These are phyloP conservation scores for Steinernema hermaphroditum DNA, from an alignment of 2,888 invertebrate genomes.

Conservation along the genomic window DNA sequence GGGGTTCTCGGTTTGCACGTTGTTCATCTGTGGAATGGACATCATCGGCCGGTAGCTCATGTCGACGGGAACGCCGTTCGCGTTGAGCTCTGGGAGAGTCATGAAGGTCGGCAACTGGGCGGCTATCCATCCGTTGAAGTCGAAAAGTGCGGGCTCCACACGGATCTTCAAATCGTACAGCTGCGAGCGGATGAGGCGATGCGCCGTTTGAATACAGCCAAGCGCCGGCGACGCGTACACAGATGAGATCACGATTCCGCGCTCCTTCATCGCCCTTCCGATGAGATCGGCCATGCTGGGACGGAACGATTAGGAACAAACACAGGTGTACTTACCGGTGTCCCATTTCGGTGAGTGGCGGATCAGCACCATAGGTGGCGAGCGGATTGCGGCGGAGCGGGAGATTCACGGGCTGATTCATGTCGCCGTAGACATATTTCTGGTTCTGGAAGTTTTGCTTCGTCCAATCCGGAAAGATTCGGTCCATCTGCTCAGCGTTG, in stretches of 20 bases:
- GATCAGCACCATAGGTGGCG: conserved; percentile 13
- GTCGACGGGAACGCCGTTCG: conserved; percentile 25
- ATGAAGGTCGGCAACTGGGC: conserved; percentile 25
- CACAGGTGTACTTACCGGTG: background rate
- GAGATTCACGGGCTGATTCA: conserved; percentile 31
- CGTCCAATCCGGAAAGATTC: conserved; percentile 35
- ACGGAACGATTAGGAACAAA: background rate
- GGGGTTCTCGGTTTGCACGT: conserved; percentile 9
- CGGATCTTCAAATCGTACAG: conserved; percentile 8
- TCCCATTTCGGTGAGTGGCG: conserved; percentile 36
- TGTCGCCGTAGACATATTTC: conserved; percentile 27
- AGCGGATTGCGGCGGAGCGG: background rate
- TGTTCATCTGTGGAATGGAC: background rate
- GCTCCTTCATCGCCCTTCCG: conserved; percentile 23
- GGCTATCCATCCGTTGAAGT: background rate
- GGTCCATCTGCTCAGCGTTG: conserved; percentile 34
- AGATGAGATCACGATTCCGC: conserved; percentile 33
- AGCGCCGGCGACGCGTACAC: conserved; percentile 57
- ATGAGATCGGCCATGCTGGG: conserved; percentile 31
- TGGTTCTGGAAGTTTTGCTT: conserved; percentile 28
- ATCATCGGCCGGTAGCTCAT: conserved; percentile 27
- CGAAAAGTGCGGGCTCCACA: conserved; percentile 19
- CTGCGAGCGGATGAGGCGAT: conserved; percentile 31
- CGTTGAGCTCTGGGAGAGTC: conserved; percentile 28
- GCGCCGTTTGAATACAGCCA: conserved; percentile 57